phyloP scores from a whole-genome alignment of 2,113 vertebrate species.

The Prolemur simus region DNA sequence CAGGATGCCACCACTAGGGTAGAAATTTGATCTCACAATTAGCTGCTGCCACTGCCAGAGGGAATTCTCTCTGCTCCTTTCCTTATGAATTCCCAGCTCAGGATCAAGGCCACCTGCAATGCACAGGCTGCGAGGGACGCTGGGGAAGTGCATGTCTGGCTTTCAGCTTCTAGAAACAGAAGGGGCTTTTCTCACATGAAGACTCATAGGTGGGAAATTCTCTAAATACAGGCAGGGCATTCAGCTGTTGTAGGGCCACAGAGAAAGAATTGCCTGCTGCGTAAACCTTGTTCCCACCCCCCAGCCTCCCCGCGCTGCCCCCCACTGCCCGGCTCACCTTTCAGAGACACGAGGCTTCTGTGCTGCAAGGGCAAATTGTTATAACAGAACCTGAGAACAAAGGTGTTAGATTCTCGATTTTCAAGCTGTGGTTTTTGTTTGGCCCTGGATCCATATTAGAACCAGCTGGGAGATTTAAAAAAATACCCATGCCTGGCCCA shows the following conservation, averaged over 20 bases:
- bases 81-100: not conserved
- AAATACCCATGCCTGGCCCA: not conserved
- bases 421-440: not conserved
- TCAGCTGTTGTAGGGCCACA: not conserved
- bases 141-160: too few species aligned
- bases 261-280: not conserved
- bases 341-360: too few species aligned
- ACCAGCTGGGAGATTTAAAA: not conserved
- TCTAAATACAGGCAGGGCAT: not conserved
- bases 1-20: not conserved
- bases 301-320: not conserved
- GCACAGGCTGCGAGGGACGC: not conserved
- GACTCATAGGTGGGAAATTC: not conserved
- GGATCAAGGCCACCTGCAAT: not conserved
- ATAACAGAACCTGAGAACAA: not conserved
- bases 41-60: not conserved
- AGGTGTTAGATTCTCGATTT: not conserved
- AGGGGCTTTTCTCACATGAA: not conserved
- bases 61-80: not conserved
- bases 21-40: not conserved
- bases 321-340: too few species aligned
- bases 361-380: not conserved
- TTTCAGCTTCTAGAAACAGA: not conserved
- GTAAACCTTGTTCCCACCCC: not conserved
- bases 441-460: not conserved